Base-by-base conservation (phyloP, 1,140 invertebrate species). In the Bombus affinis region DNA sequence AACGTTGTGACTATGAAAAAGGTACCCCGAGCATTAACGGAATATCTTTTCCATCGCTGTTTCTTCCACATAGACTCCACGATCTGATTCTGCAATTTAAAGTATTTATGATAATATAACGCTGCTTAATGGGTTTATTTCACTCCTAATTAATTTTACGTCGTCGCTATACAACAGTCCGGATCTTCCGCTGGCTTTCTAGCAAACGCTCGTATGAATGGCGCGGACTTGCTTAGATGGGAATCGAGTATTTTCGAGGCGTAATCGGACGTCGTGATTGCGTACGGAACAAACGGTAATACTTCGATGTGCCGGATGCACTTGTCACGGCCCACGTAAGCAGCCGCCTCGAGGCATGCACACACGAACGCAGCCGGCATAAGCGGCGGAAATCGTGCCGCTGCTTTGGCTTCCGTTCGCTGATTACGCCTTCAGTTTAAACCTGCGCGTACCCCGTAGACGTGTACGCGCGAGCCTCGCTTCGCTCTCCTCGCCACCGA, bases 351-450 rank as follows among this genome's bases (percentile, higher is more conserved):
- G 73, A 83, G 79, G 73, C 80, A 32, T 66, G 80, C 85, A 65
- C 79, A 81, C 47, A 86, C 62, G 71, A 42, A 66, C 68, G 79
- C 71, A 79, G 53, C 65, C 81, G 65, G 72, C 87, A 81, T 86
- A 88, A 88, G 73, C 81, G 81, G 75, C 87, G 87, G 87, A 86
- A 86, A 88, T 88, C 85, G 87, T 86, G 85, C 85, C 74, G 81
- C 81, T 86, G 80, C 68, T 78, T 83, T 28, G 81, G 81, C 85
- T 86, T 86, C 85, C 85, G 85, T 78, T 78, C 72, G 72, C 65
- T 82, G 85, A 81, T 82, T 81, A 86, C 72, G 85, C 65, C 62
- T 68, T 15, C 59, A 62, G 83, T 74, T 74, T 73, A 81, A 74
- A 85, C 39, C 57, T 74, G 65, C 44, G 77, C 57, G 47, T 53